Base-by-base conservation (phyloP, 1,140 invertebrate species). In the Drosophila sechellia region DNA sequence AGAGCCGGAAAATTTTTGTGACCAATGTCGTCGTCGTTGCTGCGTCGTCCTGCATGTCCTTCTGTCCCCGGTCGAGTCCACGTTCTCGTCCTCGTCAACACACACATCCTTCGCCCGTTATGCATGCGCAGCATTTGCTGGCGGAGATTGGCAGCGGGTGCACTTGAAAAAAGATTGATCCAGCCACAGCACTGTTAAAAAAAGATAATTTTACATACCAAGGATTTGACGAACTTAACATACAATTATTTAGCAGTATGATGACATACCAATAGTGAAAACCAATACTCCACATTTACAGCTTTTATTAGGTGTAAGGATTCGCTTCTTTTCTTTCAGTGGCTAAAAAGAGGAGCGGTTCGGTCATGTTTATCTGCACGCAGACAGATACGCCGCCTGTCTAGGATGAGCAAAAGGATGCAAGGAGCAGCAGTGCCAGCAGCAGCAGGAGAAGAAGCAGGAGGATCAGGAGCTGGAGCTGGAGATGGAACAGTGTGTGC, bases 321-420 rank as follows among this genome's bases (percentile, higher is more conserved):
- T 27, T 27, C 31, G 8, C 31, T 3, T 1, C 1, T 50, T 42
- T 68, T 39, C n/a, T 6, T 6, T 39, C 3, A 68, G 59, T 68
- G 64, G 1, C 12, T 27, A 46, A 12, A 31, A 8, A 12, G 46
- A 37, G 59, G 8, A 52, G 20, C 37, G 12, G 45, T 3, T 57
- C 12, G 64, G 42, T 68, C 77, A 84, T 89, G 79, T 89, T 89
- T 89, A 89, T 89, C 84, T 89, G 84, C 79, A 89, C 79, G 75
- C 84, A 84, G 79, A 87, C 84, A 87, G 84, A 87, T 89, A 87
- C 68, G 79, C 83, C 83, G 84, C 71, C 78, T 79, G 83, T 84
- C 71, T 71, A 83, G 71, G 78, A 69, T 59, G 66, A 70, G 66
- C 66, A 45, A 20, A 37, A 70, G 50, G 50, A 69, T 69, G 55